Conservation (phyloP, 1,140 invertebrate species). For the Polyergus mexicanus region DNA sequence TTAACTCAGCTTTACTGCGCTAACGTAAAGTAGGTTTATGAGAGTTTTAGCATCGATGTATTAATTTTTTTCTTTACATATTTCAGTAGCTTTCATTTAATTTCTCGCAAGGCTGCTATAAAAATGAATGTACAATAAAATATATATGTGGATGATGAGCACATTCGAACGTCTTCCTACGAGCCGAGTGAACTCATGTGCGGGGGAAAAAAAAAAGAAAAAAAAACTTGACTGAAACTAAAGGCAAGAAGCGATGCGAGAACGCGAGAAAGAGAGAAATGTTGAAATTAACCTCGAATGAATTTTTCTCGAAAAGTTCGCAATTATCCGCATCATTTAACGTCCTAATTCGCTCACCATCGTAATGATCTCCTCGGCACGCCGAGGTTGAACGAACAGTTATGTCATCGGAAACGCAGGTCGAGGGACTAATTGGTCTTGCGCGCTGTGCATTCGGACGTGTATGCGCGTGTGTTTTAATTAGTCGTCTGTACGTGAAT, state of each 20-base stretch:
- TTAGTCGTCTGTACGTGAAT: slow-evolving; percentile 62
- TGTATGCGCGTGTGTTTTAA: slow-evolving; percentile 61
- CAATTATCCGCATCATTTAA: slow-evolving; percentile 38
- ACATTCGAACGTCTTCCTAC: background rate
- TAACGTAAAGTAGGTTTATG: background rate
- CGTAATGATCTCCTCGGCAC: background rate
- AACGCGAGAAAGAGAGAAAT: slow-evolving; percentile 1
- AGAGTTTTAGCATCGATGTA: background rate
- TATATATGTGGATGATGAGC: background rate
- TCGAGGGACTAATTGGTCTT: slow-evolving; percentile 52
- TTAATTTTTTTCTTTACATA: background rate
- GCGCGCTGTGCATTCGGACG: slow-evolving; percentile 6
- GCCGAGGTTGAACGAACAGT: slow-evolving; percentile 33
- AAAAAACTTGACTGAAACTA: background rate
- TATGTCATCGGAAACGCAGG: slow-evolving; percentile 61
- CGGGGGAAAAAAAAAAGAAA: too few relatives aligned
- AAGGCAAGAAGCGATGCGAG: background rate
- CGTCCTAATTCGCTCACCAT: background rate
- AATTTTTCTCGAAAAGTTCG: slow-evolving; percentile 24
- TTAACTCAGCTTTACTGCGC: background rate
- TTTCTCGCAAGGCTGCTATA: background rate
- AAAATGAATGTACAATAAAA: background rate
- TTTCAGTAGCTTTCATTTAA: background rate
- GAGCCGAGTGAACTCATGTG: background rate
- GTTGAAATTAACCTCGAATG: slow-evolving; percentile 1